A percentile compares a stretch with the other conserved stretches of the same genome.
phyloP scores from a whole-genome alignment of 2,113 vertebrate species.

The Oreochromis niloticus region DNA sequence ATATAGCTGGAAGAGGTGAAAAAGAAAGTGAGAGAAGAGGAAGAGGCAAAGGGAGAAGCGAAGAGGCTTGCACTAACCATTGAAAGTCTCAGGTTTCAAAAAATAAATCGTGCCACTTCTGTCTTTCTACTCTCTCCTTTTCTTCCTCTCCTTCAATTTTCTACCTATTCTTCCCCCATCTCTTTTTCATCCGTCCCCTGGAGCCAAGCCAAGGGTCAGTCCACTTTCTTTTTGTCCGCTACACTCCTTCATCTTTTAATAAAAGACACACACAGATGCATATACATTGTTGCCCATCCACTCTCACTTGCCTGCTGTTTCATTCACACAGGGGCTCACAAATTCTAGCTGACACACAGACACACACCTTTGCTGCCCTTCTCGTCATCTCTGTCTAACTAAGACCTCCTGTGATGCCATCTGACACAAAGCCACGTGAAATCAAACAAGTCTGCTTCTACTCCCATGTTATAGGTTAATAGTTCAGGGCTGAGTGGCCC shows the following conservation, averaged over 20 bases:
- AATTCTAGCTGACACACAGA: conserved; percentile 4
- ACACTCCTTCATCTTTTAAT: conserved; percentile 22
- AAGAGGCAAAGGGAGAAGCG: background rate
- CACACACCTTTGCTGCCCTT: conserved; percentile 9
- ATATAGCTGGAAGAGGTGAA: conserved; percentile 4
- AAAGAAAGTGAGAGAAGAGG: conserved; percentile 16
- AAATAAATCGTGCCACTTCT: conserved; percentile 20
- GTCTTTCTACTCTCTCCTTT: background rate
- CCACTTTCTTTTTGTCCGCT: background rate
- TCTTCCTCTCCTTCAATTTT: conserved; percentile 20
- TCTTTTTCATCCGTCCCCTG: conserved; percentile 29
- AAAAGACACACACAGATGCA: conserved; percentile 18
- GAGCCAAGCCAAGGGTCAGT: conserved; percentile 39
- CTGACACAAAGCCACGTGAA: conserved; percentile 14
- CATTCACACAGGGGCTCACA: background rate
- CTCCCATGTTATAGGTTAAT: conserved; percentile 14
- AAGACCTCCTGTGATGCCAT: conserved; percentile 30
- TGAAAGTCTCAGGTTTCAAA: conserved; percentile 49
- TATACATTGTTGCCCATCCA: background rate
- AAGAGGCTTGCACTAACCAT: background rate
- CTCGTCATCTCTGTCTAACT: conserved; percentile 16
- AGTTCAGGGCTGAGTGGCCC: background rate
- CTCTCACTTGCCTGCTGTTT: conserved; percentile 4
- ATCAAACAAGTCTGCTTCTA: conserved; percentile 26
- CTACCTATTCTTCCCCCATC: background rate